Evolutionary conservation across 2,888 invertebrate genomes (phyloP).

Genomic region (Megamerina dolium): DNA sequence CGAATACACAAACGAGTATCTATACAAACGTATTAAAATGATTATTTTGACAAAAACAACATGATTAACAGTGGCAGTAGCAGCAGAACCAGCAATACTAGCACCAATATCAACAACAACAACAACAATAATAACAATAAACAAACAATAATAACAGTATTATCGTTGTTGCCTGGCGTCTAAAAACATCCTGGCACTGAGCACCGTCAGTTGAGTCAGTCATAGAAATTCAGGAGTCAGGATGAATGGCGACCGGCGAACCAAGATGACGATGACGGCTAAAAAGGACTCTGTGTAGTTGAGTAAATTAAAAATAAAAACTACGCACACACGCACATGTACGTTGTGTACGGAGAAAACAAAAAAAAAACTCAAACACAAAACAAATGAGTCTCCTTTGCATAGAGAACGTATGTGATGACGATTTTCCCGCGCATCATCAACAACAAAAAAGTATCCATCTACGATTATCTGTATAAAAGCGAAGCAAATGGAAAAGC

Average conservation of each 20-base stretch:
- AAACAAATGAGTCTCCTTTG: slow-evolving; percentile 16
- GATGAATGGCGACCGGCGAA: slow-evolving; percentile 36
- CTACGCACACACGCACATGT: no score
- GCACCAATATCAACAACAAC: no score
- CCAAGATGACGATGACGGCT: slow-evolving; percentile 22
- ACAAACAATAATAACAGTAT: no score
- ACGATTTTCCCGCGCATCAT: slow-evolving; percentile 35
- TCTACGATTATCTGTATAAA: slow-evolving; percentile 31
- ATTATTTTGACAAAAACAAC: no score
- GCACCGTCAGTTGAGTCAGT: slow-evolving; percentile 21
- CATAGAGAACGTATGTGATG: slow-evolving; percentile 17
- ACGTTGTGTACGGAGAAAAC: slow-evolving; percentile 9
- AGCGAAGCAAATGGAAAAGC: slow-evolving; percentile 25
- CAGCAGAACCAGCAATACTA: no score
- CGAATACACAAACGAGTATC: no score
- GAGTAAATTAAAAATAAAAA: slow-evolving; percentile 18
- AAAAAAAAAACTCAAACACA: no score
- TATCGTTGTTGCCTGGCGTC: slow-evolving; percentile 21
- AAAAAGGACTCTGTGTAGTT: slow-evolving; percentile 23
- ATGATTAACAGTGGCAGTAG: no score
- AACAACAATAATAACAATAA: no score
- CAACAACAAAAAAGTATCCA: slow-evolving; percentile 10
- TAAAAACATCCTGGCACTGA: slow-evolving; percentile 18
- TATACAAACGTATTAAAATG: no score
- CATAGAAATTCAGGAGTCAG: slow-evolving; percentile 33